Base-by-base conservation (phyloP, 2,888 invertebrate species). In the Oxystoma pomonae region DNA sequence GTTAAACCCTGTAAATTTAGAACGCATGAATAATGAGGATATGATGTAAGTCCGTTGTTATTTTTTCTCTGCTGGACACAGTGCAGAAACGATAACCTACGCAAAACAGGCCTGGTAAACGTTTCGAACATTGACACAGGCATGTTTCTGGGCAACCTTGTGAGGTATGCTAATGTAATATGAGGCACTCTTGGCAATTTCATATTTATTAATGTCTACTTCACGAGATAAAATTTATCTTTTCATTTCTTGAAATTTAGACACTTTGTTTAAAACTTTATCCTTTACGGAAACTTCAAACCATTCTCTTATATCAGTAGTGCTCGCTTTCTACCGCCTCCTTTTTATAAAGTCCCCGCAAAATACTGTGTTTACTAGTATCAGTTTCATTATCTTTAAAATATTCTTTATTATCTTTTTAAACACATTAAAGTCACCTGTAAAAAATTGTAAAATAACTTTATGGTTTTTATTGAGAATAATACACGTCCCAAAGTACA, bases 181-280 rank as follows among this genome's bases (percentile, higher is more conserved):
- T 20, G 70, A 68, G 2, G 68, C n/a, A n/a, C n/a, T n/a, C n/a
- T n/a, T 35, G 12, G 35, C 3, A 35, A 35, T 7, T 35, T 35
- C 35, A 7, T 35, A 35, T 35, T 35, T 35, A 35, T 35, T 35
- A 35, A 35, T 35, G 12, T 35, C 12, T 7, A 70, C 70, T 1
- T 62, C 55, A 52, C 67, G 63, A 3, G 69, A 69, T 17, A 63
- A 65, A 49, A 64, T 71, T 58, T 71, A 69, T 58, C 65, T 67
- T 55, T 69, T 65, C 16, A 67, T 60, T 60, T 71, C 70, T 55
- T 73, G 70, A 57, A 73, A 72, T 55, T 72, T 69, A 56, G 68
- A 66, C 20, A 73, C 59, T 49, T 71, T 61, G 51, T 57, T 67
- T 9, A 68, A 53, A 20, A 71, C 63, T 1, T 63, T 66, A 35